Evolutionary conservation across 2,113 vertebrate species (phyloP), one percentile per base, ranked within the genome.

Genomic region (Spheniscus mendiculus): DNA sequence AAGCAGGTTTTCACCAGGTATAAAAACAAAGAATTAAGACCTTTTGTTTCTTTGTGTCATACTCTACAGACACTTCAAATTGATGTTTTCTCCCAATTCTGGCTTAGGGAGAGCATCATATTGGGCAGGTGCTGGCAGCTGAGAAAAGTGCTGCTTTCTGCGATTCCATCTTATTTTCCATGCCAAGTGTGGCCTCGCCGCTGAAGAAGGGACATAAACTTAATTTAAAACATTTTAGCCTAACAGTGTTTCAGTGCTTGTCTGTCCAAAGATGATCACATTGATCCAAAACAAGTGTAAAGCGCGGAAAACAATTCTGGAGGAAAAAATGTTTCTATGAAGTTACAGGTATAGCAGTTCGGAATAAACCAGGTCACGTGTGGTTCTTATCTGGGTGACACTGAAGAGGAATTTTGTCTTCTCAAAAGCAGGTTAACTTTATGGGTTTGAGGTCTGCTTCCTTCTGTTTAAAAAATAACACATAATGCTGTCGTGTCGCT

Each of bases 341-440:
- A 59, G 12, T 52, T 70, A 4, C 0, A 34, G 40, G 11, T 61
- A 8, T 23, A 36, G 8, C 47, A 49, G 12, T 71, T 61, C 1
- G 0, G 22, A 72, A 20, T 65, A 81, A 76, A 87, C 5, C 20
- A 30, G 42, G 26, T 78, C 18, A 11, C 4, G 12, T 21, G 20
- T 65, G 34, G 10, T 59, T 78, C 30, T 67, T 56, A 12, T 55
- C 70, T 8, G 25, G 9, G 8, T 61, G 36, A 16, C 32, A 36
- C 12, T 36, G 12, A 45, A 74, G 38, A 49, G 21, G 30, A 72
- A 15, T 67, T 84, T 45, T 72, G 11, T 38, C 27, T 45, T 91
- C n/a, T 79, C 21, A 36, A 61, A 78, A 22, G 30, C 1, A 1
- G 15, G 17, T 59, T 61, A 3, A 32, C 56, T 83, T n/a, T 56